Conservation (phyloP, 1,140 invertebrate genomes). For the Tetragnatha versicolor region DNA sequence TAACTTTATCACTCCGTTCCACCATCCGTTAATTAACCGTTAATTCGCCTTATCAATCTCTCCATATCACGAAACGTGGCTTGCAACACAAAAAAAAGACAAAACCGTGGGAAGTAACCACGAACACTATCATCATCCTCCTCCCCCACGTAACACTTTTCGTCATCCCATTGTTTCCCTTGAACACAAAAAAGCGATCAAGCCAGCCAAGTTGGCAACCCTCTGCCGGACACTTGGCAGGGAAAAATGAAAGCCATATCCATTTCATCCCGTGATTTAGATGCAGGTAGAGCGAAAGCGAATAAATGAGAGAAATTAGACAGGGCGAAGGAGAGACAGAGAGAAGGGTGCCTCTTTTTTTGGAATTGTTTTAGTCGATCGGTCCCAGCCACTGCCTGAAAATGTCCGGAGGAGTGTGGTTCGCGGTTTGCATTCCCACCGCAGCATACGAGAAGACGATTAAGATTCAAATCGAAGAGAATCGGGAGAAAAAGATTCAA, state of each 20-base stretch:
- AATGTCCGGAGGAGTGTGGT: slow-evolving; percentile 49
- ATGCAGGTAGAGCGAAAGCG: background rate
- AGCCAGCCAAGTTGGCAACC: slow-evolving; percentile 21
- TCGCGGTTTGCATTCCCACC: slow-evolving; percentile 31
- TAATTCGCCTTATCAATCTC: too few species aligned
- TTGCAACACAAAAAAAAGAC: too few species aligned
- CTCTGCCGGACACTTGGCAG: background rate
- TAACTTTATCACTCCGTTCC: too few species aligned
- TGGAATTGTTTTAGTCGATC: background rate
- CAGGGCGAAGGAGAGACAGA: background rate
- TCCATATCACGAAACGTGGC: too few species aligned
- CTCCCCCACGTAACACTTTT: background rate
- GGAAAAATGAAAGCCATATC: too few species aligned
- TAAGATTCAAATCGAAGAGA: too few species aligned
- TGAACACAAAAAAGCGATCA: background rate
- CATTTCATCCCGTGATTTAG: too few species aligned
- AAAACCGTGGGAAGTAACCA: background rate
- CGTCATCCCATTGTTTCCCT: background rate
- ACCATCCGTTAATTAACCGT: too few species aligned
- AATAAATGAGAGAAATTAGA: background rate
- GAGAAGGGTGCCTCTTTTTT: background rate
- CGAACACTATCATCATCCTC: background rate
- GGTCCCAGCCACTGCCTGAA: background rate
- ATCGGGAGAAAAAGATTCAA: too few species aligned
- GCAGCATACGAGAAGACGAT: slow-evolving; percentile 15